Base-by-base conservation (phyloP, 2,888 invertebrate genomes). In the Cryptophagus acutangulus region DNA sequence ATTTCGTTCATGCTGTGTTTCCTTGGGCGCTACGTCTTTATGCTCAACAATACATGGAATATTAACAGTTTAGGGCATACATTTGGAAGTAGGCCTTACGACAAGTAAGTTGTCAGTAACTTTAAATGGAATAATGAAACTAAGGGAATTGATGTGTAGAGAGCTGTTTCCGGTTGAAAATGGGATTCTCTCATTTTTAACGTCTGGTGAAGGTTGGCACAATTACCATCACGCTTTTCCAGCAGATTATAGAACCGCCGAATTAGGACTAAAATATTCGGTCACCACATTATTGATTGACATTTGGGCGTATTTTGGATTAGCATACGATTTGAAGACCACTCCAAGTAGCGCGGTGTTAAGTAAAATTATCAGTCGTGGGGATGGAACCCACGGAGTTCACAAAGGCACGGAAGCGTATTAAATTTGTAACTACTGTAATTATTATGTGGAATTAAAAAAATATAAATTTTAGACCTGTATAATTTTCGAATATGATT, bases 141-240 rank as follows among this genome's bases (percentile, higher is more conserved):
- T 9, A 20, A 20, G 9, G 6, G 9, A 20, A 20, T 20, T 20
- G n/a, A 3, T 26, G n/a, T 26, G n/a, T 17, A 86, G 89, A 54
- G 71, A 74, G 62, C 84, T 93, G 57, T 84, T 80, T 65, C 90
- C 93, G 0, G 72, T 77, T 0, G 84, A 93, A 69, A 91, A 87
- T 63, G 73, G 76, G 49, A 70, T 74, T 1, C 90, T 92, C 0
- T 79, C 88, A 0, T 57, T 85, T 0, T 59, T 82, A 14, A 81
- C 87, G 0, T 73, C 87, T 69, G 90, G 90, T 1, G 90, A 90
- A 67, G 93, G 93, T 2, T 94, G 89, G 86, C 93, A 93, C 72
- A 93, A 93, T 71, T 93, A 89, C 68, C 93, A 93, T 65, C 93
- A 93, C 69, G 84, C 85, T 0, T 93, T 93, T 69, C 92, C 92